Percentiles rank a stretch among this genome's conserved stretches.
Evolutionary conservation across 2,888 invertebrate species (phyloP).

Genomic region (Drosophila neotestacea): DNA sequence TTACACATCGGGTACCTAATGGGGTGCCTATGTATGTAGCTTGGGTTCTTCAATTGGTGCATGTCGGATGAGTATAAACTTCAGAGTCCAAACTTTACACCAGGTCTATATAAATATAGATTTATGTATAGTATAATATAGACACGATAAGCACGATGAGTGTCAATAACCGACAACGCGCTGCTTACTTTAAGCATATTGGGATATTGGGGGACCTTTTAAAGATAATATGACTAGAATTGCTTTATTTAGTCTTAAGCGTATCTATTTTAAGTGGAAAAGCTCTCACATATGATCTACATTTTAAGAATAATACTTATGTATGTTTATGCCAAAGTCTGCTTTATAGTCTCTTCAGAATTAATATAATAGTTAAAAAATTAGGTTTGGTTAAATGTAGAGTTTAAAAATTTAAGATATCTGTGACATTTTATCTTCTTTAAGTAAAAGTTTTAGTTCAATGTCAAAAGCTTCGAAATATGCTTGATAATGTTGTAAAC

Average conservation of each 20-base stretch:
- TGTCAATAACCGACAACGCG: constrained; percentile 59
- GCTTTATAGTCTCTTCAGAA: no score
- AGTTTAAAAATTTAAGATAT: no score
- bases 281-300: neutral
- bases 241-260: constrained; percentile 4
- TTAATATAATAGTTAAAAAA: no score
- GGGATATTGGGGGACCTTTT: constrained; percentile 14
- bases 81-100: constrained; percentile 26
- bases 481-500: no score
- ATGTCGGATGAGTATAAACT: constrained; percentile 34
- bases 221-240: constrained; percentile 32
- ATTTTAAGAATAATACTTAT: neutral
- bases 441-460: no score
- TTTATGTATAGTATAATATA: constrained; percentile 4
- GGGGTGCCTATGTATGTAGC: no score
- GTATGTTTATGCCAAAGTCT: no score
- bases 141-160: constrained; percentile 40
- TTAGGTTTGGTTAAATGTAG: no score
- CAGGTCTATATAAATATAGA: neutral
- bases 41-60: constrained; percentile 3
- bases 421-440: no score
- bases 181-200: constrained; percentile 19
- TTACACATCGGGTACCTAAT: neutral
- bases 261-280: neutral
- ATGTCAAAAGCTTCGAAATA: no score